Conservation (phyloP, 2,888 invertebrate species). For the Nasonovia ribisnigri region DNA sequence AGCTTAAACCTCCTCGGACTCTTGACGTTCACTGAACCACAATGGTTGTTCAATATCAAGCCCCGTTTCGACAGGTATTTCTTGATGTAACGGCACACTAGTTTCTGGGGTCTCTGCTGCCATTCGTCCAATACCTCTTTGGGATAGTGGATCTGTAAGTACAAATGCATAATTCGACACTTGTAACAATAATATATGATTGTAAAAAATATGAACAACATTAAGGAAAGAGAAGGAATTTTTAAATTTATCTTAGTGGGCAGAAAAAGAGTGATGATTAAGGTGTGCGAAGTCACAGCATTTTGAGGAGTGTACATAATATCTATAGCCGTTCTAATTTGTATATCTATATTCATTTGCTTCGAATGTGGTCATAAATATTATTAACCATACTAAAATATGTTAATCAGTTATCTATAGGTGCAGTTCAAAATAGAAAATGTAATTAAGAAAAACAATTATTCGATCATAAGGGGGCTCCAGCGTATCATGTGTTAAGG, state of each 20-base stretch:
- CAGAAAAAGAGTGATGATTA: not conserved
- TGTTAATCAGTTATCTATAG: not conserved
- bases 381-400: not conserved
- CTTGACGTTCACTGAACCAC: conserved; percentile 83
- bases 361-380: not conserved
- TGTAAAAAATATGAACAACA: not conserved
- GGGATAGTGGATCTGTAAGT: conserved; percentile 82
- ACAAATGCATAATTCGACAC: not conserved
- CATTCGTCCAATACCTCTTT: conserved; percentile 91
- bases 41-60: conserved; percentile 73
- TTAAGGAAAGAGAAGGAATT: not conserved
- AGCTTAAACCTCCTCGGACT: conserved; percentile 89
- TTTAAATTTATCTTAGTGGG: not conserved
- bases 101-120: conserved; percentile 88
- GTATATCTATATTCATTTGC: not conserved
- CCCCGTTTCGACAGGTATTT: conserved; percentile 85
- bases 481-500: too few relatives aligned
- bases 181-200: not conserved
- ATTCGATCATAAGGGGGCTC: not conserved
- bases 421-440: not conserved
- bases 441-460: not conserved
- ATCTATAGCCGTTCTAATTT: not conserved
- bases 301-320: not conserved
- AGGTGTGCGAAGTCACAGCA: not conserved
- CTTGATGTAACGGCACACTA: conserved; percentile 87